Evolutionary conservation across 2,113 vertebrate species (phyloP).

Genomic region (Gasterosteus nipponicus): DNA sequence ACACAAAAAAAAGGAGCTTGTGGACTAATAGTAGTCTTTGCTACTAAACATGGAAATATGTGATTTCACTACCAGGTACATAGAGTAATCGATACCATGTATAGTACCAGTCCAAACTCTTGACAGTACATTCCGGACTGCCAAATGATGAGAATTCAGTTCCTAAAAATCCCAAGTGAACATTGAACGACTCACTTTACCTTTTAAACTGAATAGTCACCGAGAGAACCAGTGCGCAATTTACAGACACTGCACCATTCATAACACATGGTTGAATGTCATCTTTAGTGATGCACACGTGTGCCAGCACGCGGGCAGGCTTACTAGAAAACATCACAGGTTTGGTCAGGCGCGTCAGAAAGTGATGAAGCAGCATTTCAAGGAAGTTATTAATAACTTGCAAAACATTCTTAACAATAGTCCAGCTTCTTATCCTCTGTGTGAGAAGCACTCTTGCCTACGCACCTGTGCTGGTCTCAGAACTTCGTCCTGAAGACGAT

Average conservation of each 20-base stretch:
- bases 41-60: neutral
- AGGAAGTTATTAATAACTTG: neutral
- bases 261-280: conserved; percentile 11
- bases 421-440: neutral
- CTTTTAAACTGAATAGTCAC: neutral
- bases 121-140: neutral
- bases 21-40: neutral
- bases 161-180: neutral
- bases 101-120: neutral
- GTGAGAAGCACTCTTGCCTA: too few species aligned
- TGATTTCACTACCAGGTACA: neutral
- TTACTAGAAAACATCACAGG: neutral
- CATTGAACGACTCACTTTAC: neutral
- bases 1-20: conserved; percentile 12
- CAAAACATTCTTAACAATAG: neutral
- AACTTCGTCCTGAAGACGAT: too few species aligned
- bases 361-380: neutral
- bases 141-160: neutral
- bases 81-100: neutral
- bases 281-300: neutral
- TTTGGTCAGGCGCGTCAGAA: neutral
- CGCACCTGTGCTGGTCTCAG: too few species aligned
- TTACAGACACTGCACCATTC: neutral
- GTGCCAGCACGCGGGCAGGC: too few species aligned
- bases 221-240: neutral